These are phyloP conservation scores for Tiliqua scincoides DNA, from an alignment of 2,113 vertebrate species.

Conservation along the genomic window DNA sequence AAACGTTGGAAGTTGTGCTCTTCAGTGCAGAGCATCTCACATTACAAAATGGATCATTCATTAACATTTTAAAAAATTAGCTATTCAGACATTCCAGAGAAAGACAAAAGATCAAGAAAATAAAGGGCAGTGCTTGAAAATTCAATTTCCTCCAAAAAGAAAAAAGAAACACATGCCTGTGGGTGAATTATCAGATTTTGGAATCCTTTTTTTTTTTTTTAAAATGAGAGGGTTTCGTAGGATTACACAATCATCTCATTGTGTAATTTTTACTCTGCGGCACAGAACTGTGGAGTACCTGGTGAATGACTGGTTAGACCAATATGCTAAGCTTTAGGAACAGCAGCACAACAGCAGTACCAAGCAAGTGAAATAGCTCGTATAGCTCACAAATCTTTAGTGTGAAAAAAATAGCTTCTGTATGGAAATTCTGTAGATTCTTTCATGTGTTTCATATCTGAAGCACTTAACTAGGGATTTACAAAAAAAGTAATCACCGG, in stretches of 20 bases:
- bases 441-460: not conserved
- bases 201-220: not conserved
- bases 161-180: conserved; percentile 13
- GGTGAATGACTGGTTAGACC: not conserved
- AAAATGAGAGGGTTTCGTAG: not conserved
- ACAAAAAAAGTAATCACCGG: not conserved
- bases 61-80: conserved; percentile 15
- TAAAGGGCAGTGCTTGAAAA: conserved; percentile 37
- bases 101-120: conserved; percentile 26
- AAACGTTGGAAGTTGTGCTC: conserved; percentile 19
- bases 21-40: conserved; percentile 47
- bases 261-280: not conserved
- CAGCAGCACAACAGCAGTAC: not conserved
- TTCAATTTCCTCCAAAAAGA: conserved; percentile 41
- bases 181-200: conserved; percentile 30
- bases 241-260: conserved; percentile 9
- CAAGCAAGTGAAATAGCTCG: not conserved
- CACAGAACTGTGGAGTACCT: not conserved
- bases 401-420: not conserved
- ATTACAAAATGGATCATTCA: conserved; percentile 46
- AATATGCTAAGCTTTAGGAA: not conserved
- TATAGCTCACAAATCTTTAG: not conserved
- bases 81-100: conserved; percentile 17
- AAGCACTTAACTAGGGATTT: not conserved
- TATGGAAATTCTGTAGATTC: not conserved